Percentiles rank a stretch among this genome's conserved stretches.
These are phyloP conservation scores for Odontocerum albicorne DNA, from an alignment of 2,888 invertebrate genomes.

Conservation along the genomic window DNA sequence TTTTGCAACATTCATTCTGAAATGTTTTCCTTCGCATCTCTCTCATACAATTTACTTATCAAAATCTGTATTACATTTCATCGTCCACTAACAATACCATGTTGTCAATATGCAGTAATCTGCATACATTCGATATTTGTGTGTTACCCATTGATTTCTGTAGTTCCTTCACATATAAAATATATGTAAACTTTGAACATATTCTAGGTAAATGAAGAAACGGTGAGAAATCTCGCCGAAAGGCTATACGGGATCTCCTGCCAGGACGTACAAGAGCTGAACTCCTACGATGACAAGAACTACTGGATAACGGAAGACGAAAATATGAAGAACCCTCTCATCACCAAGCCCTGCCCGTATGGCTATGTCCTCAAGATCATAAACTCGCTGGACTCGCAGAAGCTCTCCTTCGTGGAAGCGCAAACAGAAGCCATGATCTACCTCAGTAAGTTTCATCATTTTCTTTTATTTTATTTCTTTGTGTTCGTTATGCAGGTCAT, in stretches of 20 bases:
- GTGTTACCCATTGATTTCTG: too few relatives aligned
- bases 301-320: slow-evolving; percentile 65
- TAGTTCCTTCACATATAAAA: too few relatives aligned
- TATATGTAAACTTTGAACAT: too few relatives aligned
- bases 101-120: too few relatives aligned
- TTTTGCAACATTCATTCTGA: too few relatives aligned
- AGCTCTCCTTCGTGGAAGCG: slow-evolving; percentile 66
- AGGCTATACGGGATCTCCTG: slow-evolving; percentile 66
- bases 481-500: too few relatives aligned
- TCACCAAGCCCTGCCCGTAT: slow-evolving; percentile 55
- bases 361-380: slow-evolving; percentile 83
- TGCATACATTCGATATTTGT: too few relatives aligned
- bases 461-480: too few relatives aligned
- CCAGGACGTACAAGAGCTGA: slow-evolving; percentile 60
- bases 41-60: too few relatives aligned
- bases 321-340: slow-evolving; percentile 62
- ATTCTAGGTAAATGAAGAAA: slow-evolving; percentile 53
- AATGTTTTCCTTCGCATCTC: too few relatives aligned
- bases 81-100: too few relatives aligned
- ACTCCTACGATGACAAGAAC: slow-evolving; percentile 81
- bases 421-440: slow-evolving; percentile 75
- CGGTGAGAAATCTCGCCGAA: slow-evolving; percentile 56
- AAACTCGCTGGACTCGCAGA: slow-evolving; percentile 79
- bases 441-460: slow-evolving; percentile 69
- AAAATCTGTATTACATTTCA: too few relatives aligned